A percentile compares a stretch with the other conserved stretches of the same genome.
Conservation (phyloP, 2,797 vertebrate genomes). For the Poecilia velifera region DNA sequence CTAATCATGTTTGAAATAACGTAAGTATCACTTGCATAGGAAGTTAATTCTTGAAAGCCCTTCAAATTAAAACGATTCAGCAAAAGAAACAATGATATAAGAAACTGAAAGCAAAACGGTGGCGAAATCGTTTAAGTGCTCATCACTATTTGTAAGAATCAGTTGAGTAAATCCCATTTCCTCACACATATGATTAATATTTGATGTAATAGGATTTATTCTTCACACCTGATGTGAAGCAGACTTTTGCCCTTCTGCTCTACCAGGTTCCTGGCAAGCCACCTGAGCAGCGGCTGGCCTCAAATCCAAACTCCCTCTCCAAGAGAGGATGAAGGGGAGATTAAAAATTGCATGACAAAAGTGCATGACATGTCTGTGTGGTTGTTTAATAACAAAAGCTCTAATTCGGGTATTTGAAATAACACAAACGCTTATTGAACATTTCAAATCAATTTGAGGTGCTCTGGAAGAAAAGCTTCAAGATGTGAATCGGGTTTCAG, state of each 20-base stretch:
- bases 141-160: slow-evolving; percentile 42
- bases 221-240: slow-evolving; percentile 15
- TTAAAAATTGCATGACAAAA: not conserved
- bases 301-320: slow-evolving; percentile 11
- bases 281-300: slow-evolving; percentile 28
- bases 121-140: slow-evolving; percentile 16
- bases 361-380: not conserved
- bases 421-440: slow-evolving; percentile 5
- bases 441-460: slow-evolving; percentile 22
- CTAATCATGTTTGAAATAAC: not conserved
- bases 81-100: not conserved
- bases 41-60: not conserved
- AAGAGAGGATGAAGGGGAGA: not conserved
- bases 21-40: not conserved
- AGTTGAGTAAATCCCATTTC: slow-evolving; percentile 38
- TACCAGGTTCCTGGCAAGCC: slow-evolving; percentile 24
- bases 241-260: slow-evolving; percentile 24
- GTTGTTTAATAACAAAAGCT: not conserved
- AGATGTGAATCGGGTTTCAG: slow-evolving; percentile 49
- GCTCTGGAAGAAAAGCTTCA: slow-evolving; percentile 1
- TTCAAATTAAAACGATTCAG: not conserved
- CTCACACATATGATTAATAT: slow-evolving; percentile 29
- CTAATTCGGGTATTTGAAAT: slow-evolving; percentile 2
- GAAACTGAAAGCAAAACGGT: not conserved
- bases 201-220: slow-evolving; percentile 44